Evolutionary conservation across 1,140 invertebrate genomes (phyloP).

Genomic region (Battus philenor): DNA sequence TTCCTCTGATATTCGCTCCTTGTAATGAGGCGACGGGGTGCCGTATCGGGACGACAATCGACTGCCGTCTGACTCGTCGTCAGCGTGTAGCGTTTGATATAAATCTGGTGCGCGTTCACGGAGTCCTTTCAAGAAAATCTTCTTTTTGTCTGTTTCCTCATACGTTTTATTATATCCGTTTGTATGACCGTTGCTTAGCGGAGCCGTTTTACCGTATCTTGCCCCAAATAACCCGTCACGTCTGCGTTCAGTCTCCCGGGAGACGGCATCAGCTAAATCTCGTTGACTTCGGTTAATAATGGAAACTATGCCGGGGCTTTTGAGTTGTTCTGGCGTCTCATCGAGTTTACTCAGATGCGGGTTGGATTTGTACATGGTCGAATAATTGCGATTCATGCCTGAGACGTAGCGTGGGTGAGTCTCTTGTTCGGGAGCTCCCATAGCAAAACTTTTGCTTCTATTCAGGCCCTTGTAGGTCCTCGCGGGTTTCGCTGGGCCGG

Average conservation of each 20-base stretch:
- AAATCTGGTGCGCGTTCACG: slow-evolving; percentile 85
- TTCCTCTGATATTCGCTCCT: slow-evolving; percentile 61
- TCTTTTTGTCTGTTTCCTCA: slow-evolving; percentile 79
- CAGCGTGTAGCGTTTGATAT: slow-evolving; percentile 81
- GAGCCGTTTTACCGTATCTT: slow-evolving; percentile 75
- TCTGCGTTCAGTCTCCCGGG: slow-evolving; percentile 65
- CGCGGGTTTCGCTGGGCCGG: slow-evolving; percentile 82
- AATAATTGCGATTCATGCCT: slow-evolving; percentile 64
- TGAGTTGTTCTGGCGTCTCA: slow-evolving; percentile 83
- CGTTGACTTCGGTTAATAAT: slow-evolving; percentile 88
- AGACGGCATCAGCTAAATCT: slow-evolving; percentile 79
- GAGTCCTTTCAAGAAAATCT: slow-evolving; percentile 83
- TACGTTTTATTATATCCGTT: slow-evolving; percentile 63
- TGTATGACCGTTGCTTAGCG: slow-evolving; percentile 63
- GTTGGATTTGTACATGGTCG: slow-evolving; percentile 83
- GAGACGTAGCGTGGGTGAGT: slow-evolving; percentile 65
- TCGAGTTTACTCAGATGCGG: slow-evolving; percentile 83
- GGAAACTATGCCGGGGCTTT: slow-evolving; percentile 89
- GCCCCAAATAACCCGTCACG: slow-evolving; percentile 73
- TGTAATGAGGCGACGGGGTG: slow-evolving; percentile 66
- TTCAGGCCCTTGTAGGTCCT: slow-evolving; percentile 85
- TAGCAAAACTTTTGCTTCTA: slow-evolving; percentile 90
- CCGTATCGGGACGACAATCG: slow-evolving; percentile 61
- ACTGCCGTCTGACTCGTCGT: slow-evolving; percentile 75
- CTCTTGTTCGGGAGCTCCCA: slow-evolving; percentile 77